A percentile compares a stretch with the other conserved stretches of the same genome.
Evolutionary conservation across 2,113 vertebrate genomes (phyloP).

Genomic region (Neofelis nebulosa): DNA sequence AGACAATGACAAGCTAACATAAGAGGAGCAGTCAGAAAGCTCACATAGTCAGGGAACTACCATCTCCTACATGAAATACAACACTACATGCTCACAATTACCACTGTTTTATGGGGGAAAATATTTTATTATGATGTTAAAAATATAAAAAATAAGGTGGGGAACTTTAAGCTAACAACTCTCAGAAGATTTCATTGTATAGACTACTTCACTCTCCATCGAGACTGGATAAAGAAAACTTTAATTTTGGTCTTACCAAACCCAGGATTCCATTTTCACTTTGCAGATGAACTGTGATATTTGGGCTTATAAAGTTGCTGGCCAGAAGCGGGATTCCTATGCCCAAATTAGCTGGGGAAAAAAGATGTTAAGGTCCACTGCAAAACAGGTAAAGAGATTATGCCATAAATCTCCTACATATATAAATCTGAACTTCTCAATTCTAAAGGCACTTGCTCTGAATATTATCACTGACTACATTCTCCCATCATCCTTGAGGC

Average conservation of each 20-base stretch:
- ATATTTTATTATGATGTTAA: neutral
- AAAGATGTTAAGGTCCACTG: slow-evolving; percentile 82
- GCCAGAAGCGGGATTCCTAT: slow-evolving; percentile 98
- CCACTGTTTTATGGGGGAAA: neutral
- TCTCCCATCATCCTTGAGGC: neutral
- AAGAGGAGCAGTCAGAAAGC: neutral
- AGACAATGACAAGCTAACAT: neutral
- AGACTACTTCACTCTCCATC: neutral
- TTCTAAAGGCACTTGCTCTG: neutral
- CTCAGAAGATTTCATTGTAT: neutral
- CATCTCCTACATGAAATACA: neutral
- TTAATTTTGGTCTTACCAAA: slow-evolving; percentile 89
- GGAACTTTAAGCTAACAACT: neutral
- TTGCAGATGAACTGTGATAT: slow-evolving; percentile 97
- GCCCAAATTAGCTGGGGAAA: slow-evolving; percentile 93
- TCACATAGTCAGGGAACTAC: neutral
- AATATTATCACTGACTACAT: slow-evolving; percentile 6
- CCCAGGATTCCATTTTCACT: slow-evolving; percentile 99
- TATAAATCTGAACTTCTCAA: neutral
- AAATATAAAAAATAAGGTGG: neutral
- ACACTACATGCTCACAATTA: neutral
- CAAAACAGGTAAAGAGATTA: neutral
- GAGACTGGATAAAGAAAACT: neutral
- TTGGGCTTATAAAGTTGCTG: slow-evolving; percentile 96
- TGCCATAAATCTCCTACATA: neutral